Base-by-base conservation (phyloP, 1,140 invertebrate species). In the Drosophila kepulauana region DNA sequence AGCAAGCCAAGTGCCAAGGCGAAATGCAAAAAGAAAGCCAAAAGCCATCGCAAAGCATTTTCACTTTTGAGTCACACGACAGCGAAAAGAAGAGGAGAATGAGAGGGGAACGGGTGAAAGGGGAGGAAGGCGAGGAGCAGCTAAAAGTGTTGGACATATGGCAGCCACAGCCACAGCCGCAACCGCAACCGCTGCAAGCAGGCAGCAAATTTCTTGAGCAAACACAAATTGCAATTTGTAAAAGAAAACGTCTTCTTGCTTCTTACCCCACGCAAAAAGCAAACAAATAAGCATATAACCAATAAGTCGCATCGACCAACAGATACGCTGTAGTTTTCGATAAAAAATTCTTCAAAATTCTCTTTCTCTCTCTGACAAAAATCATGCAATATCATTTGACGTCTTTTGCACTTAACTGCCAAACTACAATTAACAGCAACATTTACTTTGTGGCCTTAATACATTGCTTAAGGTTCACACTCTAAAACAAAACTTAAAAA, bases 141-240 rank as follows among this genome's bases (percentile, higher is more conserved):
- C 35, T 51, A 16, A 46, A 33, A 63, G n/a, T 28, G 46, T 54
- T 43, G 66, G 65, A 77, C 81, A 84, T 84, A 82, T 84, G 81
- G 78, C 78, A 65, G 51, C 30, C 30, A 2, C 82, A 81, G 59
- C 20, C 20, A 4, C 20, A 20, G 20, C 20, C 20, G 0, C 3
- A 25, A 3, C 20, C 20, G 3, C 20, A 25, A 25, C 20, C 20
- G 20, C 20, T 25, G 20, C 20, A 25, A 25, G 20, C 20, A 79
- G 81, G 73, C 81, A 56, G 65, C 82, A 66, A 72, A 78, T 78
- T 78, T 75, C 66, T 79, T 75, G 63, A 58, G 56, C 74, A 81
- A 85, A 78, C 76, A 72, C 58, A 82, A 82, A 77, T 54, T 86
- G 78, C 70, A 78, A 86, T 86, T 86, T 81, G 82, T 66, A 73